Evolutionary conservation across 1,140 invertebrate genomes (phyloP).

Genomic region (Ephestia elutella): DNA sequence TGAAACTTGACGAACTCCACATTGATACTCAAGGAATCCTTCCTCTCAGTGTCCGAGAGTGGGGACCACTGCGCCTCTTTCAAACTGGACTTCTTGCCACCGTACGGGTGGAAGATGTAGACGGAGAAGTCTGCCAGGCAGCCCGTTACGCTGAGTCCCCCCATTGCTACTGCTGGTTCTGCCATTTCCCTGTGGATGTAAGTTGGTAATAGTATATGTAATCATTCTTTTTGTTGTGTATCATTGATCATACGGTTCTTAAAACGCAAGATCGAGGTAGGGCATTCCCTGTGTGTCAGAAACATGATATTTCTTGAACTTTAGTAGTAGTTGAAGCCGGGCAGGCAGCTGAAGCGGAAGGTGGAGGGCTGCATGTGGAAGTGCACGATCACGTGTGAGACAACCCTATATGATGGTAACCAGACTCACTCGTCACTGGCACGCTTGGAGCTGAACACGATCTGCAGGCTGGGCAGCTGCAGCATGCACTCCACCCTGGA

Average conservation of each 20-base stretch:
- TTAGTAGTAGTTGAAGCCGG: too few relatives aligned
- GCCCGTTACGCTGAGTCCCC: constrained; percentile 93
- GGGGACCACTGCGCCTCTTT: constrained; percentile 92
- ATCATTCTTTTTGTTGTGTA: too few relatives aligned
- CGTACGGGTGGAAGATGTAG: constrained; percentile 98
- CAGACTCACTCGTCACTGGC: constrained; percentile 80
- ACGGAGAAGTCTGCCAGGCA: constrained; percentile 97
- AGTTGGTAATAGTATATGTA: too few relatives aligned
- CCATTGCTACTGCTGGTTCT: constrained; percentile 80
- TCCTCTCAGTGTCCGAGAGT: constrained; percentile 90
- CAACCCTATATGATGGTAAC: too few relatives aligned
- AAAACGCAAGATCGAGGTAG: too few relatives aligned
- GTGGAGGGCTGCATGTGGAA: constrained; percentile 98
- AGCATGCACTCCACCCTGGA: constrained; percentile 97
- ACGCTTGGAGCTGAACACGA: constrained; percentile 93
- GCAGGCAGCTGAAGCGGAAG: constrained; percentile 95
- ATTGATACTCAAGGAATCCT: constrained; percentile 96
- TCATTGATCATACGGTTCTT: too few relatives aligned
- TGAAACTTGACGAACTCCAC: constrained; percentile 98
- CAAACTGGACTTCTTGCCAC: constrained; percentile 86
- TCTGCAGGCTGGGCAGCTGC: constrained; percentile 94
- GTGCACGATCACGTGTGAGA: too few relatives aligned
- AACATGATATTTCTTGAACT: too few relatives aligned
- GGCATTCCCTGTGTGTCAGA: too few relatives aligned
- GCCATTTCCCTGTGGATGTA: constrained; percentile 73